Percentiles rank a stretch among this genome's conserved stretches.
Evolutionary conservation across 2,797 vertebrate genomes (phyloP).

Genomic region (Dendrocincla fuliginosa): DNA sequence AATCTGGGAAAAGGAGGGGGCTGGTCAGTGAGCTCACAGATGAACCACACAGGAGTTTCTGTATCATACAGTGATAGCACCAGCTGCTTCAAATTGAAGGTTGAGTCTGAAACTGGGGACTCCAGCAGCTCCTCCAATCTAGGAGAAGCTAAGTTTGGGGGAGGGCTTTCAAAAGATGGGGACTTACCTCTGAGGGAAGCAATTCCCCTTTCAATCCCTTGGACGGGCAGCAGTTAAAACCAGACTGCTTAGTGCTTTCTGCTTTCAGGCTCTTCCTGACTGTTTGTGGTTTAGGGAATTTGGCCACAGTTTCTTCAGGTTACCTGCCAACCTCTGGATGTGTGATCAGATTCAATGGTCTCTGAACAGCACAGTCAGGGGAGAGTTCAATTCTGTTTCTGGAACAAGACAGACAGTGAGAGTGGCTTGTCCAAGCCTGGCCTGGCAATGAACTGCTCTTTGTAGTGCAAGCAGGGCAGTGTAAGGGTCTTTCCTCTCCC

Average conservation of each 20-base stretch:
- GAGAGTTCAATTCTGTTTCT: background rate
- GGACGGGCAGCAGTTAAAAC: background rate
- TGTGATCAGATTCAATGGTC: background rate
- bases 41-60: background rate
- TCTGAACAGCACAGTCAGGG: background rate
- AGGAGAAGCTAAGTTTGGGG: background rate
- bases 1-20: background rate
- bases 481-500: background rate
- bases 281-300: background rate
- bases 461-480: background rate
- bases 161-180: background rate
- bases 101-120: background rate
- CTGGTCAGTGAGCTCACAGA: background rate
- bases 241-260: background rate
- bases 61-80: background rate
- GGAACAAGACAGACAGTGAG: background rate
- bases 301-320: background rate
- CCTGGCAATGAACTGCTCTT: background rate
- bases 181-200: background rate
- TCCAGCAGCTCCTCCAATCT: background rate
- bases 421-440: background rate
- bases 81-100: background rate
- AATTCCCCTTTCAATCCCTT: background rate
- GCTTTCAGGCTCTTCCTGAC: background rate
- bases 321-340: background rate